Conservation (phyloP, 92 coral and sea anemone genomes). For the Pocillopora grandis region DNA sequence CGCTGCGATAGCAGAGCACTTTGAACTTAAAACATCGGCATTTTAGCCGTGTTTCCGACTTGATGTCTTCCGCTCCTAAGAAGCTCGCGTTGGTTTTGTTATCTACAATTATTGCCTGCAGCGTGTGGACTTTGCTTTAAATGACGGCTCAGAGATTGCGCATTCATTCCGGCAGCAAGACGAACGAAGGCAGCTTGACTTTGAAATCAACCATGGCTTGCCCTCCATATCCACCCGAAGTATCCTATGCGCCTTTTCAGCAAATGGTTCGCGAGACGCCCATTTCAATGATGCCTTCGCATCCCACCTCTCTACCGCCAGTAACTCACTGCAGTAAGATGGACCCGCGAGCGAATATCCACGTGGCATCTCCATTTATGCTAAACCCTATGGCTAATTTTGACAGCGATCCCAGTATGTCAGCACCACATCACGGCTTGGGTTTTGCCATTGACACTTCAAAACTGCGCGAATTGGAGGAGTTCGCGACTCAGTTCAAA, state of each 20-base stretch:
- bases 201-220: constrained; percentile 28
- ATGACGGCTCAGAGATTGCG: constrained; percentile 38
- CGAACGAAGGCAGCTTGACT: background rate
- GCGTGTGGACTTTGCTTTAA: constrained; percentile 34
- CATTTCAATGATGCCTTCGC: constrained; percentile 69
- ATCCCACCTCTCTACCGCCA: constrained; percentile 58
- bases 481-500: constrained; percentile 85
- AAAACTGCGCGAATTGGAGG: constrained; percentile 84
- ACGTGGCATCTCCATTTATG: constrained; percentile 62
- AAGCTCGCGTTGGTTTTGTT: constrained; percentile 47
- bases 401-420: constrained; percentile 48
- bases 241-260: constrained; percentile 70
- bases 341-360: constrained; percentile 73
- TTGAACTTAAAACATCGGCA: constrained; percentile 48
- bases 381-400: constrained; percentile 50
- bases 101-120: constrained; percentile 50
- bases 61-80: constrained; percentile 52
- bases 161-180: constrained; percentile 9
- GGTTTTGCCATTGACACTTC: constrained; percentile 89
- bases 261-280: constrained; percentile 58
- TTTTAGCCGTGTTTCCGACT: constrained; percentile 52
- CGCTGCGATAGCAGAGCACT: constrained; percentile 45
- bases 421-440: constrained; percentile 46
- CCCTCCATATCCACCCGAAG: constrained; percentile 43
- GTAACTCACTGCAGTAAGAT: constrained; percentile 79